Base-by-base conservation (phyloP, 2,797 vertebrate species). In the Euthynnus affinis region DNA sequence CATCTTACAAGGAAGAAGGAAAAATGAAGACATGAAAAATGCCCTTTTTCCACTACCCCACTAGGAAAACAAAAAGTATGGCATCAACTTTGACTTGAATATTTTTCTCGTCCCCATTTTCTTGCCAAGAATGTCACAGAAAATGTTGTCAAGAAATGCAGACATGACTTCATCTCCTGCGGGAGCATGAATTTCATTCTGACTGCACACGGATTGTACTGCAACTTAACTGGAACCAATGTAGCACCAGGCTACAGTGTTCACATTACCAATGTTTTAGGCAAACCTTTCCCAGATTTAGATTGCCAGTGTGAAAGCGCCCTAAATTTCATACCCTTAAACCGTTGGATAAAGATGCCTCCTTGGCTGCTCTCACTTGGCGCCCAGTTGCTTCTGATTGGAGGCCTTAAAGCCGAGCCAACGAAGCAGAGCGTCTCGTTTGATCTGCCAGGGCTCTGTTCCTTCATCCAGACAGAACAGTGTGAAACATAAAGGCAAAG, bases 391-490 rank as follows among this genome's bases (percentile, higher is more conserved):
- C 81, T 89, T 80, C 73, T 89, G 85, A 90, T 78, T 57, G 80
- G 83, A 72, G 69, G 78, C 73, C 70, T 83, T 18, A 49, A 74
- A 89, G 81, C 66, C 2, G 71, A 83, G 79, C 88, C 86, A 89
- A 78, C 15, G 52, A 68, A 91, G 88, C 63, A 3, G 56, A 84
- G 87, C 80, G 29, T 88, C 78, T 75, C 58, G 70, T 90, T 83
- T 88, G 77, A 87, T 86, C 81, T 90, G 82, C 86, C 89, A 83
- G 83, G 76, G 59, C 73, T 86, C 70, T 53, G 55, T 82, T 87
- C 81, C 81, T 66, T 82, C 80, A 83, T 83, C 82, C 76, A 82
- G 65, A 62, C 75, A 34, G 82, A 88, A 80, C 72, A 71, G 78
- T 79, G 76, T 76, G 72, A 89, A 87, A 72, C 77, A 74, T 60